Conservation (phyloP, 1,140 invertebrate genomes). For the Centruroides vittatus region DNA sequence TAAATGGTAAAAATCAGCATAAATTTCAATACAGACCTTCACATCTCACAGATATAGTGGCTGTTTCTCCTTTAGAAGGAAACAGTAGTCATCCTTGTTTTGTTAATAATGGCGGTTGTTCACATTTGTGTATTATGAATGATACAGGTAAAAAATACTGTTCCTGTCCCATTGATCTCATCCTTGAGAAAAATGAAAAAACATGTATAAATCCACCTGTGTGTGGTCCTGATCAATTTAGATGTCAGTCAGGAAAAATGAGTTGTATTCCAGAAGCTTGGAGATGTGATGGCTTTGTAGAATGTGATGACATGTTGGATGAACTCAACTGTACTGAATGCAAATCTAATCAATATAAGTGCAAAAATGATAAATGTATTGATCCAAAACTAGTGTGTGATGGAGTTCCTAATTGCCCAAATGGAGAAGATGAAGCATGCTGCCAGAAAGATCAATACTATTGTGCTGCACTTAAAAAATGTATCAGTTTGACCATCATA, state of each 20-base stretch:
- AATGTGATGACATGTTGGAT: conserved; percentile 28
- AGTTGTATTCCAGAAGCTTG: conserved; percentile 19
- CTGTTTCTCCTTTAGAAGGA: conserved; percentile 20
- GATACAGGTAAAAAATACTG: conserved; percentile 35
- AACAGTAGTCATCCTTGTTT: conserved; percentile 53
- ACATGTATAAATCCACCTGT: conserved; percentile 53
- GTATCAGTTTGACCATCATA: conserved; percentile 30
- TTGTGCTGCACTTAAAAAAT: conserved; percentile 21
- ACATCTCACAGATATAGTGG: conserved; percentile 31
- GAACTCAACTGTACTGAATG: conserved; percentile 22
- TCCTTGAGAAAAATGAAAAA: conserved; percentile 48
- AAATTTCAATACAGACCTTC: conserved; percentile 37
- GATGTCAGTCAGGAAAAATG: conserved; percentile 39
- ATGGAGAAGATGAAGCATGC: conserved; percentile 18
- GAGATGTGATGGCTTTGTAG: conserved; percentile 25
- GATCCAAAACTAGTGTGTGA: conserved; percentile 35
- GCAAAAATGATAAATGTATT: conserved; percentile 54
- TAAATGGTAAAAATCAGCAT: conserved; percentile 76
- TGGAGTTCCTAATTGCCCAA: conserved; percentile 14
- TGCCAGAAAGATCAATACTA: conserved; percentile 14
- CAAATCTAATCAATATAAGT: conserved; percentile 29
- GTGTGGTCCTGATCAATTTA: conserved; percentile 61
- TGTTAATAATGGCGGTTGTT: conserved; percentile 64
- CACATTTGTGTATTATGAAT: conserved; percentile 50
- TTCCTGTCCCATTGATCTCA: conserved; percentile 57